Evolutionary conservation across 2,888 invertebrate genomes (phyloP).

Genomic region (Lochmaea capreae): DNA sequence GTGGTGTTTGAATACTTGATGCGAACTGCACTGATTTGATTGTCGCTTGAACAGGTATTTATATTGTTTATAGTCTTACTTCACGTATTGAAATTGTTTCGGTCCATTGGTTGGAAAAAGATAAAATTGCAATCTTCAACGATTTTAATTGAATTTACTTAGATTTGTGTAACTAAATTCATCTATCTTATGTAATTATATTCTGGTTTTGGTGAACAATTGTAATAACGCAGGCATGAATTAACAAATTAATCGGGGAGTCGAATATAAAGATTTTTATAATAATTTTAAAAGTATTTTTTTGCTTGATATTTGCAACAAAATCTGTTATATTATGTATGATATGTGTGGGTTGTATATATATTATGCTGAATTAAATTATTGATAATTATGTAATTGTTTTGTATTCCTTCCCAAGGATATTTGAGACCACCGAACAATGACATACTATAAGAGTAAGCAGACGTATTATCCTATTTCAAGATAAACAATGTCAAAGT

Average conservation of each 20-base stretch:
- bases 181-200: constrained; percentile 16
- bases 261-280: background rate
- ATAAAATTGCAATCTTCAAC: constrained; percentile 51
- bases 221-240: background rate
- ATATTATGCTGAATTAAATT: too few species aligned
- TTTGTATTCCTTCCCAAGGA: too few species aligned
- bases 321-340: background rate
- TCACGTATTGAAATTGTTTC: constrained; percentile 54
- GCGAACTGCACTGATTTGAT: constrained; percentile 45
- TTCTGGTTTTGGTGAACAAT: constrained; percentile 15
- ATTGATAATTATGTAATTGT: too few species aligned
- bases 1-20: constrained; percentile 34
- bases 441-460: too few species aligned
- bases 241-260: background rate
- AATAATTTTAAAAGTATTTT: background rate
- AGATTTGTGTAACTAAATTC: constrained; percentile 47
- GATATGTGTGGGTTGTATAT: too few species aligned
- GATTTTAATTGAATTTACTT: constrained; percentile 43
- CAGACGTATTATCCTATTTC: too few species aligned
- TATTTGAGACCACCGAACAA: too few species aligned
- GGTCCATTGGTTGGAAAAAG: constrained; percentile 55
- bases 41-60: constrained; percentile 51
- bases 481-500: too few species aligned
- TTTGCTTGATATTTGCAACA: background rate
- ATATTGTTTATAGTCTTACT: constrained; percentile 52